These are phyloP conservation scores for Acrobasis consociella DNA, from an alignment of 2,888 invertebrate genomes.

Conservation along the genomic window DNA sequence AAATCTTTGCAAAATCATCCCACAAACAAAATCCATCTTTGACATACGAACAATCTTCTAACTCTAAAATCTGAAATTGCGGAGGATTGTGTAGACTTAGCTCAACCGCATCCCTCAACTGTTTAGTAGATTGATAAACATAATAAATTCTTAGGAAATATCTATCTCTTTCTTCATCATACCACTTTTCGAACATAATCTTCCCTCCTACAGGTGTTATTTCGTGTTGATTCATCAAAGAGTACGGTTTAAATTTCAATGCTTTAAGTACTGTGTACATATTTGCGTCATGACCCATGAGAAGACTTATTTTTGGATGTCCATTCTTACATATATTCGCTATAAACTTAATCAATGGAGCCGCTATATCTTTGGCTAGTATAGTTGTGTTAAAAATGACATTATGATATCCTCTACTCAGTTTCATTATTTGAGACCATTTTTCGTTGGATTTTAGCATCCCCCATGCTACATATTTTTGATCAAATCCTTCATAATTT, in stretches of 20 bases:
- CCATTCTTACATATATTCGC: conserved; percentile 41
- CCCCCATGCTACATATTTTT: conserved; percentile 67
- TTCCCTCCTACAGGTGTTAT: conserved; percentile 64
- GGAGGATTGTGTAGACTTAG: conserved; percentile 58
- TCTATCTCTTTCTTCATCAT: conserved; percentile 37
- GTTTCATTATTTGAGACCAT: conserved; percentile 54
- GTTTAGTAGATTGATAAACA: conserved; percentile 60
- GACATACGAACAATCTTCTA: conserved; percentile 52
- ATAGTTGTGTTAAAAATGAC: conserved; percentile 62
- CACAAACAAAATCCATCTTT: conserved; percentile 60
- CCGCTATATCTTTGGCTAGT: conserved; percentile 62
- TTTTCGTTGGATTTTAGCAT: conserved; percentile 39
- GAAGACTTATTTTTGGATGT: conserved; percentile 49
- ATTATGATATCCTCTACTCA: conserved; percentile 61
- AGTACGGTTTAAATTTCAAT: conserved; percentile 53
- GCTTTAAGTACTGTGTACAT: conserved; percentile 59
- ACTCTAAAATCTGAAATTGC: conserved; percentile 47
- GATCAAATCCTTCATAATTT: conserved; percentile 64
- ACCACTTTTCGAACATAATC: conserved; percentile 70
- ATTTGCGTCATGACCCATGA: conserved; percentile 75
- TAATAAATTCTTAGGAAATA: conserved; percentile 60
- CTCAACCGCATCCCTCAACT: conserved; percentile 52
- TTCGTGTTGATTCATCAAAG: conserved; percentile 55
- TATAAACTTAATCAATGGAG: conserved; percentile 57
- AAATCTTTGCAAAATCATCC: conserved; percentile 51